Conservation (phyloP, 2,113 vertebrate genomes). For the Alces alces region DNA sequence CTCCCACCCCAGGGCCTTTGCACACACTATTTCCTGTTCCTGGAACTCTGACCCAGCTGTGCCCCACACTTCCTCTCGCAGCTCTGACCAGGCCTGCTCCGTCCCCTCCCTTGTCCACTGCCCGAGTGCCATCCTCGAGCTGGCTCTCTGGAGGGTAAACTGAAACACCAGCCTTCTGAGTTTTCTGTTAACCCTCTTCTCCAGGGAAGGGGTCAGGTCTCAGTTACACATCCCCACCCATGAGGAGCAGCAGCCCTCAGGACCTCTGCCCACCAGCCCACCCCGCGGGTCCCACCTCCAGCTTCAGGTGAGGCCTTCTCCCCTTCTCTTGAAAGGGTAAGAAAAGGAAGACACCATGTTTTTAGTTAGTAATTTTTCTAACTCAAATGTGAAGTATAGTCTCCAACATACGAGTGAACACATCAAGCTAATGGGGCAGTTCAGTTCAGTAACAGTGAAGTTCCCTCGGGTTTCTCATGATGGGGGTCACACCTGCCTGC, state of each 20-base stretch:
- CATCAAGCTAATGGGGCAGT: accelerated
- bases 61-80: not conserved
- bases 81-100: not conserved
- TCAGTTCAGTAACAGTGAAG: not conserved
- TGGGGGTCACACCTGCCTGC: not conserved
- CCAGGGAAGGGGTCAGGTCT: not conserved
- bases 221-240: not conserved
- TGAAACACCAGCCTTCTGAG: not conserved
- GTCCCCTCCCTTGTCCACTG: not conserved
- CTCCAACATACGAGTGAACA: not conserved
- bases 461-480: not conserved
- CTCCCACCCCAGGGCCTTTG: not conserved
- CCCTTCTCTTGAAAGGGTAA: not conserved
- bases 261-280: not conserved
- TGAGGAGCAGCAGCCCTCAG: not conserved
- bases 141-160: not conserved
- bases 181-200: not conserved
- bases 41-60: not conserved
- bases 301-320: not conserved
- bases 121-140: not conserved
- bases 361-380: not conserved
- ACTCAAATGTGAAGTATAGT: not conserved
- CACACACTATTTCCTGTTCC: not conserved
- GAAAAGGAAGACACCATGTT: not conserved
- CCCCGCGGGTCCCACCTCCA: accelerated